A percentile compares a stretch with the other conserved stretches of the same genome.
phyloP scores from a whole-genome alignment of 2,888 invertebrate species.

The Lacanobia oleracea region DNA sequence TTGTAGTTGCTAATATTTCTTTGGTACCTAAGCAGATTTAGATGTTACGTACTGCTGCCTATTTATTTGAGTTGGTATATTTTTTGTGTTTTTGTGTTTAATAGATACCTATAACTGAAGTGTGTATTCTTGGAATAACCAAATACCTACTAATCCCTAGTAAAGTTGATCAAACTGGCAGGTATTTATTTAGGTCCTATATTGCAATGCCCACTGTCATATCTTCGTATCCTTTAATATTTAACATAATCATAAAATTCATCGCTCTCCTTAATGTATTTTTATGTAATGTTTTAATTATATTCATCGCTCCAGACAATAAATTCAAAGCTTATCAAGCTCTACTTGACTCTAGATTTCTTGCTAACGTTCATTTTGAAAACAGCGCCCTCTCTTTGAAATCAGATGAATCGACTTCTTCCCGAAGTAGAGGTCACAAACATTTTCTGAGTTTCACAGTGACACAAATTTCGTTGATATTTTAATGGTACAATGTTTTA shows the following conservation, averaged over 20 bases:
- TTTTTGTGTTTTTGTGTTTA: neutral
- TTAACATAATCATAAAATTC: neutral
- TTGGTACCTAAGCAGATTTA: too few relatives aligned
- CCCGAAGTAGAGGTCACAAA: constrained; percentile 61
- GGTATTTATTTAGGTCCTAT: too few relatives aligned
- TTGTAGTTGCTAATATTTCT: neutral
- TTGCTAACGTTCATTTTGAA: constrained; percentile 14
- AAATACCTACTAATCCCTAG: neutral
- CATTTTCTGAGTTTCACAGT: constrained; percentile 53
- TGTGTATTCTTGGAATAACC: neutral
- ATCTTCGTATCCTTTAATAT: neutral
- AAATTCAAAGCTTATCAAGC: constrained; percentile 34
- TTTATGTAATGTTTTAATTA: constrained; percentile 11
- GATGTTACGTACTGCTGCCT: too few relatives aligned
- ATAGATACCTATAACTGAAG: too few relatives aligned
- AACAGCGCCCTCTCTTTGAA: constrained; percentile 71
- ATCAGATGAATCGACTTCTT: constrained; percentile 52
- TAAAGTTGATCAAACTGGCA: too few relatives aligned
- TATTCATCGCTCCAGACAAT: constrained; percentile 29
- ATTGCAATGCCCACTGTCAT: neutral
- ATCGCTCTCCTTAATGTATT: constrained; percentile 8
- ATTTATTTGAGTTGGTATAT: too few relatives aligned
- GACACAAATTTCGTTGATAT: neutral
- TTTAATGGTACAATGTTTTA: neutral
- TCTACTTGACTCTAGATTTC: constrained; percentile 24